Base-by-base conservation (phyloP, 2,113 vertebrate genomes). In the Diphyllodes magnificus region DNA sequence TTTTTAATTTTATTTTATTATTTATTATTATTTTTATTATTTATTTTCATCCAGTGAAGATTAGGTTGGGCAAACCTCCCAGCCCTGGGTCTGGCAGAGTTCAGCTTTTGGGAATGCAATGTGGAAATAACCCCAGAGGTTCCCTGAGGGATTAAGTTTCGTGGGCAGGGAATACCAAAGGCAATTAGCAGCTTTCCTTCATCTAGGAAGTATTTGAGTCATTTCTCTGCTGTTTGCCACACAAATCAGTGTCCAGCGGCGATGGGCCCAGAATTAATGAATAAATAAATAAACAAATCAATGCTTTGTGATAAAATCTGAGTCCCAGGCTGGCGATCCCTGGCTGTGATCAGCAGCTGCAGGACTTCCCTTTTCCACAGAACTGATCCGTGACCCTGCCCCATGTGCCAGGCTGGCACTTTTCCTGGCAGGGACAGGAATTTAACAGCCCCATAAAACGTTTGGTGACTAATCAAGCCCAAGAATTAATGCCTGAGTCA, bases 331-430 rank as follows among this genome's bases (percentile, higher is more conserved):
- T 39, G 9, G 54, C 2, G 45, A 13, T 22, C 27, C 6, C 28
- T 59, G 1, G 2, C 42, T 24, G 6, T 35, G 50, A 2, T 3
- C 11, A 51, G 33, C 45, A 56, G 51, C 10, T 4, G 2, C 5
- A 14, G 27, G 5, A 39, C 19, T 69, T 51, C 61, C 57, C 28
- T 79, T 75, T 96, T 94, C 89, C 57, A 4, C 57, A 61, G 93
- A 95, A 86, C 4, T 14, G 10, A 7, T 18, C 1, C 0, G 1
- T 30, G 7, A 0, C 4, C 9, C 15, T 72, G 53, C 5, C 63
- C 1, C 10, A 8, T 13, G 5, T 30, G 12, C 17, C 75, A 35
- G 15, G 24, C 49, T 35, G 57, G 11, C 18, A 0, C 33, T 72
- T 72, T 53, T 28, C 35, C 60, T 42, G 85, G 13, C 30, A 35